These are phyloP conservation scores for Phymanthus crucifer DNA, from an alignment of 92 coral and sea anemone genomes.

Conservation along the genomic window DNA sequence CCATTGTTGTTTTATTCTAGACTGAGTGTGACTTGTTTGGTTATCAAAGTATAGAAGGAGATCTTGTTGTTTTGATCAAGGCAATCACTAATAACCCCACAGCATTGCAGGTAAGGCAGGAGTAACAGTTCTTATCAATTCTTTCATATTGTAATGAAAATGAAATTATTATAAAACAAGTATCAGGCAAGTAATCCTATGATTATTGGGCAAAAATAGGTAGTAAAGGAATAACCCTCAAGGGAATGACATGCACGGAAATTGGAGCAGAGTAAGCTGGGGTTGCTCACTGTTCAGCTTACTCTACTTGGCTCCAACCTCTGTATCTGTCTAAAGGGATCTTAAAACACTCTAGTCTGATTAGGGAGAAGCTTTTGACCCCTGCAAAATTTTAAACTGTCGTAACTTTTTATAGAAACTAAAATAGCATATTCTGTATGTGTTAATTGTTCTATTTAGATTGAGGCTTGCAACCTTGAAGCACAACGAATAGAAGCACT, in stretches of 20 bases:
- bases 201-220: not conserved
- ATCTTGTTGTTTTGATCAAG: conserved; percentile 81
- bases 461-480: conserved; percentile 88
- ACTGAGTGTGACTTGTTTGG: conserved; percentile 97
- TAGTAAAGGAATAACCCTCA: too few species aligned
- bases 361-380: too few species aligned
- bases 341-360: too few species aligned
- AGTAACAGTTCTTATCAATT: not conserved
- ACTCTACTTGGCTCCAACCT: too few species aligned
- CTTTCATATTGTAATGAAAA: not conserved
- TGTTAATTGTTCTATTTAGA: conserved; percentile 40
- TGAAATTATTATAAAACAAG: too few species aligned
- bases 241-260: too few species aligned
- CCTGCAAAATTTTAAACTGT: too few species aligned
- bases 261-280: too few species aligned
- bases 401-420: too few species aligned
- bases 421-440: too few species aligned
- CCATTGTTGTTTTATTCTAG: conserved; percentile 32
- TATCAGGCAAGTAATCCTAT: not conserved
- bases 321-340: too few species aligned
- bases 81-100: conserved; percentile 83
- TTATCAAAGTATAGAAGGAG: conserved; percentile 79
- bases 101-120: conserved; percentile 70
- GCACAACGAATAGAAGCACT: conserved; percentile 91
- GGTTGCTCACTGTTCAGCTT: too few species aligned